A percentile compares a stretch with the other conserved stretches of the same genome.
These are phyloP conservation scores for Sinonovacula constricta DNA, from an alignment of 1,140 invertebrate species.

Conservation along the genomic window DNA sequence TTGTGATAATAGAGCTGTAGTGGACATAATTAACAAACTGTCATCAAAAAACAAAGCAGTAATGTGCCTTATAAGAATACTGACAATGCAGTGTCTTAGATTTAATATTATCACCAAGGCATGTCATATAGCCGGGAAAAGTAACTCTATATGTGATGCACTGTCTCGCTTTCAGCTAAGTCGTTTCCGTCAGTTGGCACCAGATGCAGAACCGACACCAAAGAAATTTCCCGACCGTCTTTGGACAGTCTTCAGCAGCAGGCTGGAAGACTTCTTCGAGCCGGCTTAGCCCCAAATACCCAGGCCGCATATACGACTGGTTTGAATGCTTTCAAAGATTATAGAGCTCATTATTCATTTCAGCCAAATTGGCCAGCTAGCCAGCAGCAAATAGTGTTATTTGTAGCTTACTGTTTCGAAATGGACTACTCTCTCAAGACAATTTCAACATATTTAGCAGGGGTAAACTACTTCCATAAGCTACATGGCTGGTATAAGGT, in stretches of 20 bases:
- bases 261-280: slow-evolving; percentile 1
- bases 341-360: background rate
- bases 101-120: slow-evolving; percentile 51
- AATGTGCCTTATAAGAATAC: slow-evolving; percentile 24
- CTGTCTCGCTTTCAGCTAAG: slow-evolving; percentile 52
- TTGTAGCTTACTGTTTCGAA: slow-evolving; percentile 32
- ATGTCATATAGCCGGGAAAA: slow-evolving; percentile 18
- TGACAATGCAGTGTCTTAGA: slow-evolving; percentile 24
- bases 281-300: slow-evolving; percentile 13
- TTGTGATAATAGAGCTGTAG: slow-evolving; percentile 46
- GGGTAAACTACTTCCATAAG: slow-evolving; percentile 24
- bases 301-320: slow-evolving; percentile 2
- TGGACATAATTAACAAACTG: slow-evolving; percentile 37
- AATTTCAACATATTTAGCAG: slow-evolving; percentile 29
- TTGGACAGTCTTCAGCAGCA: slow-evolving; percentile 17
- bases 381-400: slow-evolving; percentile 3
- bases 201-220: slow-evolving; percentile 2
- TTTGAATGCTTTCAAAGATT: background rate
- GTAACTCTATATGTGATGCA: slow-evolving; percentile 46
- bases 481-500: slow-evolving; percentile 1
- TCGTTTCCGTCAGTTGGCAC: slow-evolving; percentile 31
- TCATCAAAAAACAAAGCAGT: slow-evolving; percentile 23
- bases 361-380: background rate
- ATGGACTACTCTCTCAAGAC: background rate
- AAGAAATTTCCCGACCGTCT: slow-evolving; percentile 22